phyloP scores from a whole-genome alignment of 2,888 invertebrate genomes.

The Eupithecia subfuscata region DNA sequence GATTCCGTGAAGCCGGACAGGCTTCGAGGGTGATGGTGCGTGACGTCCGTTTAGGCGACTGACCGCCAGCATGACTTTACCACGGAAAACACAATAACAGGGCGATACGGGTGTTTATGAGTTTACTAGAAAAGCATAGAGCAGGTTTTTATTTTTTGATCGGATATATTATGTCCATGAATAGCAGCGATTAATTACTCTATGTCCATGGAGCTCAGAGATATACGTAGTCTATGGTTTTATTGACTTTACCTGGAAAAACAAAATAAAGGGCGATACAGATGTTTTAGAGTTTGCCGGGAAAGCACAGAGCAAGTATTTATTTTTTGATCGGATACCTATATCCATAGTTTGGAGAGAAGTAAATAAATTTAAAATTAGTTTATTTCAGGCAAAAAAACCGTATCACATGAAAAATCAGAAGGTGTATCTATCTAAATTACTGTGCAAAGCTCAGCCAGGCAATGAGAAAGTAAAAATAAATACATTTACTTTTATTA shows the following conservation, averaged over 20 bases:
- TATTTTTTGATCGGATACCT: background rate
- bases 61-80: slow-evolving; percentile 22
- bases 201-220: too few relatives aligned
- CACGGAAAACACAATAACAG: slow-evolving; percentile 9
- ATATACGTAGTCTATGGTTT: too few relatives aligned
- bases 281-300: background rate
- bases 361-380: too few relatives aligned
- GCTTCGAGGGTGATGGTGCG: slow-evolving; percentile 21
- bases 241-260: slow-evolving; percentile 8
- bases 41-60: slow-evolving; percentile 33
- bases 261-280: background rate
- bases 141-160: background rate
- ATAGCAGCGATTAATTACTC: too few relatives aligned
- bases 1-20: slow-evolving; percentile 12
- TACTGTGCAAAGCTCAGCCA: background rate
- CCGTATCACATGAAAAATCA: too few relatives aligned
- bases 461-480: background rate
- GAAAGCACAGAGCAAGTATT: background rate
- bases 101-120: slow-evolving; percentile 3
- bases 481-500: background rate
- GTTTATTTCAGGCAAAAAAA: too few relatives aligned
- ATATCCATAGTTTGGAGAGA: background rate
- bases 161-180: background rate
- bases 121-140: background rate
- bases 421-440: background rate